Evolutionary conservation across 2,797 vertebrate genomes (phyloP).

Genomic region (Borostomias antarcticus): DNA sequence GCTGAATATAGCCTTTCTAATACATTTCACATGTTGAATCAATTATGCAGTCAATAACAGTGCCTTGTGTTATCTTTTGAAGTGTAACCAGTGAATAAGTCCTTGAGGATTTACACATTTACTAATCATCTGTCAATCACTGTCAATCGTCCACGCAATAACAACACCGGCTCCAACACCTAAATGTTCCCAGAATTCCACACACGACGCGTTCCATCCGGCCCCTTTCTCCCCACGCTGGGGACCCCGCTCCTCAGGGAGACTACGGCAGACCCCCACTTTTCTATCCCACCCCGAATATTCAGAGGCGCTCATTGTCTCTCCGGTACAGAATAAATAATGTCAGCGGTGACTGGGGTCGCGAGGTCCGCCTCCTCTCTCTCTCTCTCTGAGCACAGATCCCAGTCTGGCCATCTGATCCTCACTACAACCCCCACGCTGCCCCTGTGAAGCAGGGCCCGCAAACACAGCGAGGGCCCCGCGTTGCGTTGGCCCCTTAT

Average conservation of each 20-base stretch:
- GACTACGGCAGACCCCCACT: constrained; percentile 36
- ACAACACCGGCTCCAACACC: constrained; percentile 28
- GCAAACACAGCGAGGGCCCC: background rate
- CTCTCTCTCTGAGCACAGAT: constrained; percentile 34
- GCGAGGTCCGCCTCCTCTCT: too few species aligned
- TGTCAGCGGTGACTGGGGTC: too few species aligned
- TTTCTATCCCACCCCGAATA: constrained; percentile 58
- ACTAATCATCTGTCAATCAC: constrained; percentile 56
- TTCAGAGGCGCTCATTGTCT: constrained; percentile 52
- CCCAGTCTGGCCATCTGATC: constrained; percentile 55
- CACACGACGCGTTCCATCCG: constrained; percentile 30
- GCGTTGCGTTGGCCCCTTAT: background rate
- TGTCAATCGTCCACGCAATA: constrained; percentile 45
- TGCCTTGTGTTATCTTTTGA: constrained; percentile 43
- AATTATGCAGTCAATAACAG: constrained; percentile 52
- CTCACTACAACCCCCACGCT: constrained; percentile 37
- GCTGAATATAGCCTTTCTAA: background rate
- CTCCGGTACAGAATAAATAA: too few species aligned
- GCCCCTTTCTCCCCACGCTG: constrained; percentile 36
- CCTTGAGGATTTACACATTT: constrained; percentile 40
- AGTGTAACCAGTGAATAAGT: constrained; percentile 43
- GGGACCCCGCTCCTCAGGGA: constrained; percentile 31
- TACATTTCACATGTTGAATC: constrained; percentile 51
- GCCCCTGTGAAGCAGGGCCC: constrained; percentile 37
- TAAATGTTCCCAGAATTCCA: constrained; percentile 40